Evolutionary conservation across 2,797 vertebrate genomes (phyloP).

Genomic region (Macroramphosus scolopax): DNA sequence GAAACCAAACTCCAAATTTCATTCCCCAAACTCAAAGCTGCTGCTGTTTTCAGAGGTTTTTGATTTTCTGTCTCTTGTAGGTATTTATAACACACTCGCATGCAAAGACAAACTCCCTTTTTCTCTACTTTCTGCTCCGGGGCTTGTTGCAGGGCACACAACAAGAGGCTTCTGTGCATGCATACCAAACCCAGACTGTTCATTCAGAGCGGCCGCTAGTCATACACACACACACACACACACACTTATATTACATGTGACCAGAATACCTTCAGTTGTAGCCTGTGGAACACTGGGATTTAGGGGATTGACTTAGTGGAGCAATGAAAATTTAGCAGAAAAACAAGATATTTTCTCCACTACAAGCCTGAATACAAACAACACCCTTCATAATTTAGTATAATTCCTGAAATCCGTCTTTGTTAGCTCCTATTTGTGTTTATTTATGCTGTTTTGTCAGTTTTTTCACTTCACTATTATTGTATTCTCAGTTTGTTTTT

Average conservation of each 20-base stretch:
- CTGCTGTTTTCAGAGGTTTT: conserved; percentile 32
- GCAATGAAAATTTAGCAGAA: conserved; percentile 17
- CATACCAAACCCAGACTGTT: conserved; percentile 49
- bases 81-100: conserved; percentile 38
- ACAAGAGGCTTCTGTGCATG: conserved; percentile 62
- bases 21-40: conserved; percentile 25
- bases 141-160: conserved; percentile 55
- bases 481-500: too few species aligned
- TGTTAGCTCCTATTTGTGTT: too few species aligned
- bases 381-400: neutral
- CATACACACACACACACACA: conserved; percentile 29
- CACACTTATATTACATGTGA: conserved; percentile 53
- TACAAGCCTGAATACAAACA: conserved; percentile 9
- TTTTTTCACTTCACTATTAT: too few species aligned
- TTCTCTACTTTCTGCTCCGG: conserved; percentile 33
- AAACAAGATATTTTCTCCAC: conserved; percentile 6
- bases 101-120: conserved; percentile 30
- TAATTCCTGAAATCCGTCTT: too few species aligned
- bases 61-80: conserved; percentile 23
- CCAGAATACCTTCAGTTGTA: conserved; percentile 56
- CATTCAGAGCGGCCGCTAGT: conserved; percentile 58
- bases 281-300: conserved; percentile 35
- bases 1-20: too few species aligned
- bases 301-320: conserved; percentile 25
- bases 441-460: too few species aligned